phyloP scores from a whole-genome alignment of 2,888 invertebrate genomes.

The Crossocerus cetratus region DNA sequence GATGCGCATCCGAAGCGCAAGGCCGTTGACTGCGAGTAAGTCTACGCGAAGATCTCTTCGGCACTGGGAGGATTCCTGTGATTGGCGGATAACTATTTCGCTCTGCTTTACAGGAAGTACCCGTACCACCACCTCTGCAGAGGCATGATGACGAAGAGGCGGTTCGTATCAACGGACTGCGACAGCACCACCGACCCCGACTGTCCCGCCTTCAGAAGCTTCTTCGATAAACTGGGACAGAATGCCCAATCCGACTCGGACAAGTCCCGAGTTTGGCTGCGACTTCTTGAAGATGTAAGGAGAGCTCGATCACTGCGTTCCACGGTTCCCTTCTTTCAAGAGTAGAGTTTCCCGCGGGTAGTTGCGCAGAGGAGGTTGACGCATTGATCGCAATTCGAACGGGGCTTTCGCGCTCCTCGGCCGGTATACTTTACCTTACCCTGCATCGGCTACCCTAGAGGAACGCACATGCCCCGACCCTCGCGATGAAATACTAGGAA shows the following conservation, averaged over 20 bases:
- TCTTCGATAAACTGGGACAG: conserved; percentile 20
- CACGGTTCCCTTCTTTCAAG: too few species aligned
- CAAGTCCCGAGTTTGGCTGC: conserved; percentile 42
- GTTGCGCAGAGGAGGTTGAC: too few species aligned
- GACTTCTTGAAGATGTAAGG: conserved; percentile 41
- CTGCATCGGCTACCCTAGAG: conserved; percentile 18
- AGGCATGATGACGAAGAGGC: conserved; percentile 50
- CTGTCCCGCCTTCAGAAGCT: conserved; percentile 21
- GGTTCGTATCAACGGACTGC: conserved; percentile 23
- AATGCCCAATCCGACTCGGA: conserved; percentile 29
- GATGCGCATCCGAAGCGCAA: conserved; percentile 24
- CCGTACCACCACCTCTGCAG: conserved; percentile 50
- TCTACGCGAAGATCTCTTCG: conserved; percentile 6
- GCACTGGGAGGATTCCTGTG: neutral
- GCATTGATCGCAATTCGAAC: neutral
- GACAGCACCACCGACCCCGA: conserved; percentile 36
- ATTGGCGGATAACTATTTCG: neutral
- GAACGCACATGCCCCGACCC: conserved; percentile 13
- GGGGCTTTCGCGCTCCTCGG: neutral
- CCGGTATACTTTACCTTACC: neutral
- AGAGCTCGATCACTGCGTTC: too few species aligned
- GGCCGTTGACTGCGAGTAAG: conserved; percentile 56
- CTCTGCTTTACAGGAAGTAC: conserved; percentile 22
- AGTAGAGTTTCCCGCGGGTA: too few species aligned
- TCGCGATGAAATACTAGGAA: neutral